Percentiles rank a stretch among this genome's conserved stretches.
phyloP scores from a whole-genome alignment of 2,888 invertebrate species.

The Frankliniella intonsa region DNA sequence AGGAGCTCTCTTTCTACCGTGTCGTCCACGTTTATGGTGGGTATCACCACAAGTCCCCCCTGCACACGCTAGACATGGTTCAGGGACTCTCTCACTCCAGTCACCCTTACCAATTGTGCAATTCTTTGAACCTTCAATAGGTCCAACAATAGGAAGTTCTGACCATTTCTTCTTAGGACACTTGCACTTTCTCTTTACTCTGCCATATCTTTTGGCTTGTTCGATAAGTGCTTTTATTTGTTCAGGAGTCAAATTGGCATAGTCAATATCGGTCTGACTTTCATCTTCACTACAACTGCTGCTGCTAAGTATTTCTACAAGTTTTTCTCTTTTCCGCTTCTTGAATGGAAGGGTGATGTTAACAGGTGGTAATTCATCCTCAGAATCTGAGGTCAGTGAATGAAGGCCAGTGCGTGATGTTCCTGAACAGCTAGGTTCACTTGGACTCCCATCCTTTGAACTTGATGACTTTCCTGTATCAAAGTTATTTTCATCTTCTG shows the following conservation, averaged over 20 bases:
- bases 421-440: background rate
- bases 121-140: background rate
- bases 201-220: background rate
- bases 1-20: background rate
- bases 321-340: background rate
- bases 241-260: slow-evolving; percentile 3
- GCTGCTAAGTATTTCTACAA: background rate
- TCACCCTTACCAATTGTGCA: background rate
- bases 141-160: background rate
- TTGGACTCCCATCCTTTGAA: slow-evolving; percentile 9
- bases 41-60: background rate
- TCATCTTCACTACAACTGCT: background rate
- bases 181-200: background rate
- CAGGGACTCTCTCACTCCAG: background rate
- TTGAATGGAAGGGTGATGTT: background rate
- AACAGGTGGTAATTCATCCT: background rate
- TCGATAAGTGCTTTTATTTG: background rate
- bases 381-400: background rate
- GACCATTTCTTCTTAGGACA: background rate
- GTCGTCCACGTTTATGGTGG: background rate
- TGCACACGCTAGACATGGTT: background rate
- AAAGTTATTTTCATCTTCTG: background rate
- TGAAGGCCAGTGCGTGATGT: background rate
- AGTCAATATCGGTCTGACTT: background rate
- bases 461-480: background rate